A percentile compares a stretch with the other conserved stretches of the same genome.
phyloP scores from a whole-genome alignment of 37 sponge, comb jelly and placozoan species.

The Diacarnus erythraeanus region DNA sequence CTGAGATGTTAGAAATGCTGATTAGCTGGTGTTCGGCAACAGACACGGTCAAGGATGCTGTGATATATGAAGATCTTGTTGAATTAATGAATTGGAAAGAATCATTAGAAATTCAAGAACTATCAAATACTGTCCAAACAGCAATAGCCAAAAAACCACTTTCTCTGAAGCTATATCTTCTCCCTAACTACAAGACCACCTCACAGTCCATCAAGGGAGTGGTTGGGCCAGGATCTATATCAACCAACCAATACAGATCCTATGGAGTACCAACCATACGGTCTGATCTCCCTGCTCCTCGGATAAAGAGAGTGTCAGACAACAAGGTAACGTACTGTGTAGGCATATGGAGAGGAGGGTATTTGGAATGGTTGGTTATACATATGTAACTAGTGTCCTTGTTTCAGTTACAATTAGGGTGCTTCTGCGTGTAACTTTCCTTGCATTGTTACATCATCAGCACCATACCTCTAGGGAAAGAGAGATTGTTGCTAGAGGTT shows the following conservation, averaged over 20 bases:
- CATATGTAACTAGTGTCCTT: too few relatives aligned
- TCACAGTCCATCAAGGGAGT: slow-evolving; percentile 77
- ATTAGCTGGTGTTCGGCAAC: slow-evolving; percentile 87
- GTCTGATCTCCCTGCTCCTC: slow-evolving; percentile 87
- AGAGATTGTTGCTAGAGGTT: too few relatives aligned
- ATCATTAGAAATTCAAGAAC: slow-evolving; percentile 5
- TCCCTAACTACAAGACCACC: slow-evolving; percentile 62
- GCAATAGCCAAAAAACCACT: not conserved
- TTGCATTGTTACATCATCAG: too few relatives aligned
- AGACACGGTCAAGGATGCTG: slow-evolving; percentile 25
- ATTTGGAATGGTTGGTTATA: too few relatives aligned
- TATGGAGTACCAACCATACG: slow-evolving; percentile 96
- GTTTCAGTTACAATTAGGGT: too few relatives aligned
- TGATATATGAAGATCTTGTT: slow-evolving; percentile 53
- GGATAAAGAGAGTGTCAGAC: slow-evolving; percentile 86
- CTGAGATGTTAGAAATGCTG: slow-evolving; percentile 78
- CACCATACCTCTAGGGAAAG: too few relatives aligned
- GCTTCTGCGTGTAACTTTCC: too few relatives aligned
- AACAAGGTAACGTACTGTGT: slow-evolving; percentile 43
- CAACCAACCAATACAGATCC: slow-evolving; percentile 49
- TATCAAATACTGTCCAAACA: not conserved
- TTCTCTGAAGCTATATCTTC: not conserved
- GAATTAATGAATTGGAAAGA: slow-evolving; percentile 91
- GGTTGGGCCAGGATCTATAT: slow-evolving; percentile 67
- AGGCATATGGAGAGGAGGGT: too few relatives aligned